Conservation (phyloP, 2,888 invertebrate species). For the Acutogordius australiensis region DNA sequence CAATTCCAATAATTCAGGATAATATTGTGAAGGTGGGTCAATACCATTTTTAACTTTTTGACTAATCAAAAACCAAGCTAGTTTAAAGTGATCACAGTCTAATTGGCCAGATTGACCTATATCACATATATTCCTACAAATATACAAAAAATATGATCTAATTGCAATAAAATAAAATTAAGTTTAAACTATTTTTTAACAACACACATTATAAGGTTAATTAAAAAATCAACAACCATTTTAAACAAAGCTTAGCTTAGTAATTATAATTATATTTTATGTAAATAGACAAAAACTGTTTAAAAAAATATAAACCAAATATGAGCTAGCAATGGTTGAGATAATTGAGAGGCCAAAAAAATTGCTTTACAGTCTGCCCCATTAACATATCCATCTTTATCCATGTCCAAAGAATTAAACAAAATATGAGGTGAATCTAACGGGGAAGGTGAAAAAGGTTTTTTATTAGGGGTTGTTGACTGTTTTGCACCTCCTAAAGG, state of each 20-base stretch:
- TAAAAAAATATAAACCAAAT: background rate
- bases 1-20: slow-evolving; percentile 3
- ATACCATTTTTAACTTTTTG: slow-evolving; percentile 3
- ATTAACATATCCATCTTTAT: background rate
- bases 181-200: no score
- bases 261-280: no score
- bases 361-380: slow-evolving; percentile 3
- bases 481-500: no score
- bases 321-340: background rate
- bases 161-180: no score
- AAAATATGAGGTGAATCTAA: background rate
- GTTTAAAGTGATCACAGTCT: background rate
- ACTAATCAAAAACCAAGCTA: slow-evolving; percentile 5
- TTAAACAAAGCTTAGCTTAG: no score
- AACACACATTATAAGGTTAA: no score
- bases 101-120: background rate
- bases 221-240: no score
- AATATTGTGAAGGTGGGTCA: slow-evolving; percentile 4
- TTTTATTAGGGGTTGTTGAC: no score
- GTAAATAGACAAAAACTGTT: no score
- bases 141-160: no score
- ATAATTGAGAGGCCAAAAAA: background rate
- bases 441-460: background rate
- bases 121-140: slow-evolving; percentile 9
- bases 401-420: background rate